Base-by-base conservation (phyloP, 2,888 invertebrate genomes). In the Amblyteles armatorius region DNA sequence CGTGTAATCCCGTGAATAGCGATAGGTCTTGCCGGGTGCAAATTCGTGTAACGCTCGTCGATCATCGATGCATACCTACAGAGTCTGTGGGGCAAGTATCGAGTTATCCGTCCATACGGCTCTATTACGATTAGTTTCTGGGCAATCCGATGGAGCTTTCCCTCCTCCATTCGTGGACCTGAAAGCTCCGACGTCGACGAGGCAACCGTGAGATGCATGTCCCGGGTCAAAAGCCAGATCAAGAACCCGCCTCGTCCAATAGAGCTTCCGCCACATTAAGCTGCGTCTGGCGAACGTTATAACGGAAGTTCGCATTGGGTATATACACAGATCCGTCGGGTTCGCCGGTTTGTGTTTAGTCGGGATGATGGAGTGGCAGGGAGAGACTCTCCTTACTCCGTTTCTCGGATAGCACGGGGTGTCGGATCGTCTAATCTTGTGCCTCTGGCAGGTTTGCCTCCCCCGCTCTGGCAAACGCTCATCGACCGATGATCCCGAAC, bases 401-500 rank as follows among this genome's bases (percentile, higher is more conserved):
- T 36, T 55, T 13, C 50, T 16, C 52, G 40, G 63, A 76, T 50
- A 50, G 50, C 33, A 11, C 36, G 19, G 19, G 22, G 33, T 67
- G 67, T n/a, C 52, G 40, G 77, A 77, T 67, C 67, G 19, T 77
- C 52, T 55, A 55, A 77, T 65, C 40, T 67, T 16, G 13, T 63
- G 48, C 36, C 5, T 26, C 26, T 52, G 11, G 50, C 36, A 19
- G 60, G 16, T 33, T 36, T 50, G 52, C 44, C 65, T 52, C 52
- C 40, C 22, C 40, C 65, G 40, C 7, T 77, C 67, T 77, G 36
- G 63, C 63, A 76, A 76, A 33, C 74, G 65, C 36, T 29, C 60
- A 63, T 67, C 26, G 50, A 33, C n/a, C 67, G 77, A 77, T 67
- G 52, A 77, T 77, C 77, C 22, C 67, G 65, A 77, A 77, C 55